Evolutionary conservation across 2,888 invertebrate genomes (phyloP).

Genomic region (Lepidocyrtoides sp.): DNA sequence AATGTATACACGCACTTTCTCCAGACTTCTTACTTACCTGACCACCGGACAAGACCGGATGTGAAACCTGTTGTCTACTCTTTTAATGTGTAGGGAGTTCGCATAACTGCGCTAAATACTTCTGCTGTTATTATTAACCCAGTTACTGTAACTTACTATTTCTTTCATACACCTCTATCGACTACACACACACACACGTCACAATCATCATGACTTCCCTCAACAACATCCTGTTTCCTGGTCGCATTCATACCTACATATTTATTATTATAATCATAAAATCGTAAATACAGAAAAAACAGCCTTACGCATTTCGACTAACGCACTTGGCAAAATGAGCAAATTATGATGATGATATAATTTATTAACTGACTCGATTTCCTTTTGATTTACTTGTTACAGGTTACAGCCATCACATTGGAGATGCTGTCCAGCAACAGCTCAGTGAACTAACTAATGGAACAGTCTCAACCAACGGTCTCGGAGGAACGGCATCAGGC

Average conservation of each 20-base stretch:
- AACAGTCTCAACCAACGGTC: conserved; percentile 85
- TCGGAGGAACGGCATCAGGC: conserved; percentile 86
- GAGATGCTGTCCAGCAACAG: conserved; percentile 86
- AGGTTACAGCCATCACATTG: conserved; percentile 86
- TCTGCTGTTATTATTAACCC: conserved; percentile 54
- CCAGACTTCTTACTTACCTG: conserved; percentile 37
- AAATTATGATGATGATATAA: conserved; percentile 10
- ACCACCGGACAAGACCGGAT: conserved; percentile 63
- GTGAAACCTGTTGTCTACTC: conserved; percentile 71
- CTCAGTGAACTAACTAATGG: conserved; percentile 85
- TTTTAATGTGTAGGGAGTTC: conserved; percentile 53
- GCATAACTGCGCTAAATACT: conserved; percentile 57
- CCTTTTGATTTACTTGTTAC: conserved; percentile 72
- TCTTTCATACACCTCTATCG: conserved; percentile 39
- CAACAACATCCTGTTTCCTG: conserved; percentile 74
- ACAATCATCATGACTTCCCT: conserved; percentile 62
- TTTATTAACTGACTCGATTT: conserved; percentile 46
- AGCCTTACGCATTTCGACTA: not conserved
- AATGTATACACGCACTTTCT: conserved; percentile 71
- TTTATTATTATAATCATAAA: conserved; percentile 7
- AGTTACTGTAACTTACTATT: conserved; percentile 37
- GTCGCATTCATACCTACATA: conserved; percentile 22
- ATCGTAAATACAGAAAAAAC: not conserved
- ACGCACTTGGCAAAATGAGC: not conserved
- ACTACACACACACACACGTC: conserved; percentile 4